Base-by-base conservation (phyloP, 2,888 invertebrate genomes). In the Omphaloscelis lunosa region DNA sequence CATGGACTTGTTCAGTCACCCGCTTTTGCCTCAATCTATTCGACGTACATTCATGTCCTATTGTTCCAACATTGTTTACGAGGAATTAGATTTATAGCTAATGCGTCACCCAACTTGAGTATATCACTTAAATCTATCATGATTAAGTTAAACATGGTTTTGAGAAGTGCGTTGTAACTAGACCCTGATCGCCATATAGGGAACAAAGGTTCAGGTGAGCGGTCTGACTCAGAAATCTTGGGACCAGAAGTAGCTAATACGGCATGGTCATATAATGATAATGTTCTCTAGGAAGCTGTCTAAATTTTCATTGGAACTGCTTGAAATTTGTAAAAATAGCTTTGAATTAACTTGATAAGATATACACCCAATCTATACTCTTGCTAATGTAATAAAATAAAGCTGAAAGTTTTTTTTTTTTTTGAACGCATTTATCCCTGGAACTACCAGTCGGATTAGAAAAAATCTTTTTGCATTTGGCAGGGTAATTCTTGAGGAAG, bases 191-290 rank as follows among this genome's bases (percentile, higher is more conserved):
- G 12, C 86, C 87, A 70, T 84, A 86, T 82, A 84, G 9, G 85
- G 87, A 20, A 87, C 88, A 88, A 86, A 86, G 82, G 82, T 73
- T 81, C 72, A 86, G 66, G 86, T 79, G 72, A 88, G 69, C 70
- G 75, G 67, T 51, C 69, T 87, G 87, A 88, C 29, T 87, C 87
- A 75, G 77, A 77, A 86, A 63, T 87, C 88, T 80, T 75, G 39
- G 63, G 15, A 67, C 66, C 76, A 72, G 83, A 53, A 86, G 68
- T 53, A 66, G 62, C 77, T 41, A 62, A 66, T 81, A 79, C 61
- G 73, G 82, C 20, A 73, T 77, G 61, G 74, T 79, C 73, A 84
- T 81, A 84, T 81, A 66, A 61, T 45, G 75, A 79, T 75, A 72
- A 61, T 77, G 66, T 77, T 70, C 69, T 77, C 67, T 62, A n/a